These are phyloP conservation scores for Cryptophagus acutangulus DNA, from an alignment of 2,888 invertebrate genomes.

Conservation along the genomic window DNA sequence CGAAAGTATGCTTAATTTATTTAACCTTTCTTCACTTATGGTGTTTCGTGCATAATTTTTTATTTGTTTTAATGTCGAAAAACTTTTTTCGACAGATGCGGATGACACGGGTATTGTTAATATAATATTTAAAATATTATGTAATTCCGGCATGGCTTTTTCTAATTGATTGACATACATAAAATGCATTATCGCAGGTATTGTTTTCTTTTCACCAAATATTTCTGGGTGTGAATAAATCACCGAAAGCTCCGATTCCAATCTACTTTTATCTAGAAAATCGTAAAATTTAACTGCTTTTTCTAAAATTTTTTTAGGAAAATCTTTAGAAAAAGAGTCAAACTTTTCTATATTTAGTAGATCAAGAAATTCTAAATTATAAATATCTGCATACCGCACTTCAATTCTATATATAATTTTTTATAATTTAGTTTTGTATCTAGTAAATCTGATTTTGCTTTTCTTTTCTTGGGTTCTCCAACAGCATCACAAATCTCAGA, in stretches of 20 bases:
- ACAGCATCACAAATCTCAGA: not conserved
- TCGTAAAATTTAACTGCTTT: slow-evolving; percentile 7
- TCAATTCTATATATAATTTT: slow-evolving; percentile 12
- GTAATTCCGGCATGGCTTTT: slow-evolving; percentile 10
- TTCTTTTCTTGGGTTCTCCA: not conserved
- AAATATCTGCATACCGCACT: slow-evolving; percentile 10
- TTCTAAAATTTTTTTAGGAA: slow-evolving; percentile 10
- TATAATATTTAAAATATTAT: slow-evolving; percentile 13
- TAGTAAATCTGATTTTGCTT: slow-evolving; percentile 6
- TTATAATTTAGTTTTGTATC: slow-evolving; percentile 9
- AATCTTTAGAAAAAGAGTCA: slow-evolving; percentile 6
- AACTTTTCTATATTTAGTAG: slow-evolving; percentile 12
- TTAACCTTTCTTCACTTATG: slow-evolving; percentile 13
- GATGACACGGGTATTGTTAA: slow-evolving; percentile 11
- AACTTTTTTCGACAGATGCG: slow-evolving; percentile 15
- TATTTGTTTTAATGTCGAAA: slow-evolving; percentile 16
- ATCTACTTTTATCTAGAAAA: slow-evolving; percentile 11
- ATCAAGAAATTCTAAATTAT: slow-evolving; percentile 11
- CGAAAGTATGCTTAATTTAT: slow-evolving; percentile 10
- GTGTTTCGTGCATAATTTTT: slow-evolving; percentile 16
- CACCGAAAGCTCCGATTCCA: slow-evolving; percentile 11
- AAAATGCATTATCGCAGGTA: slow-evolving; percentile 10
- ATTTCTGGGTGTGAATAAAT: slow-evolving; percentile 15
- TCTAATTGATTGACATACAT: slow-evolving; percentile 10
- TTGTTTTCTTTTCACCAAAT: slow-evolving; percentile 7